A percentile compares a stretch with the other conserved stretches of the same genome.
Conservation (phyloP, 2,113 vertebrate genomes). For the Prionailurus viverrinus region DNA sequence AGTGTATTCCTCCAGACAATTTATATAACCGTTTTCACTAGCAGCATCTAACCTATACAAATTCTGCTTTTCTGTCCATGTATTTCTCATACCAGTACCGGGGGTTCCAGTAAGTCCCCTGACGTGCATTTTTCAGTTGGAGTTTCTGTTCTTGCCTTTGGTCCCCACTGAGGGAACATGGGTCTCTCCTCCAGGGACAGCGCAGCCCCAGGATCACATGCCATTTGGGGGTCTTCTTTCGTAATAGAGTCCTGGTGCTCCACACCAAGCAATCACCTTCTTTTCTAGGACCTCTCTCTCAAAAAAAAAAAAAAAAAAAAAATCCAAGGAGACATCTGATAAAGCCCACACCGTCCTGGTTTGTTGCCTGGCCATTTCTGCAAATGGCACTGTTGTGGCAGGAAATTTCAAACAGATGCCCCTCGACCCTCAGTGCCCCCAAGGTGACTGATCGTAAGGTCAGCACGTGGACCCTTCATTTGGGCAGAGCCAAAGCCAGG, state of each 20-base stretch:
- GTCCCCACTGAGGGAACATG: neutral
- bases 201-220: too few relatives aligned
- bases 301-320: neutral
- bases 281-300: neutral
- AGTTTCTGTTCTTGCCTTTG: neutral
- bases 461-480: slow-evolving; percentile 94
- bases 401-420: slow-evolving; percentile 93
- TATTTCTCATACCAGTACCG: neutral
- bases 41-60: neutral
- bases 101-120: neutral
- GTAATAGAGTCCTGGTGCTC: neutral
- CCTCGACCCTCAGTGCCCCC: slow-evolving; percentile 84
- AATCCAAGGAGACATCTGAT: slow-evolving; percentile 60
- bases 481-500: slow-evolving; percentile 88
- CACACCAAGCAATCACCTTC: neutral
- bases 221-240: neutral
- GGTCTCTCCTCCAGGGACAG: neutral
- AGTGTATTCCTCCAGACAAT: neutral
- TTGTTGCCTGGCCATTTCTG: slow-evolving; percentile 74
- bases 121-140: neutral
- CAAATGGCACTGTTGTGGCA: slow-evolving; percentile 84
- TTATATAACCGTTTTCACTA: neutral
- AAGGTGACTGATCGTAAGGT: slow-evolving; percentile 86
- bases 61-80: neutral
- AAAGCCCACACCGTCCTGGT: neutral